Evolutionary conservation across 2,888 invertebrate species (phyloP).

Genomic region (Electrophaes corylata): DNA sequence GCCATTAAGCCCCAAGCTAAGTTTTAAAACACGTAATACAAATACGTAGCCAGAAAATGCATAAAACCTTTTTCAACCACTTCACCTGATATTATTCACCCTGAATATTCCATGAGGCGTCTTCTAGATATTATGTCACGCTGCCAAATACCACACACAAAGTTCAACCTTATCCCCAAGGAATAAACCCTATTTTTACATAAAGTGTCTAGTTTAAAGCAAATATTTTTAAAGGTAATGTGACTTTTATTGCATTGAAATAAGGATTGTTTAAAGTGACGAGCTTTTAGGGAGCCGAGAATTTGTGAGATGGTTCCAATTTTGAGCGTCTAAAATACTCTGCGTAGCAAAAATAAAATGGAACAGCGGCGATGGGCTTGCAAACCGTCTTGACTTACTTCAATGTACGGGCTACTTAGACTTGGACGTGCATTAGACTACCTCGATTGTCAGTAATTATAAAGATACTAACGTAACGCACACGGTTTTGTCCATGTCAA

Average conservation of each 20-base stretch:
- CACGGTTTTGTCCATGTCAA: too few species aligned
- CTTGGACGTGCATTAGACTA: too few species aligned
- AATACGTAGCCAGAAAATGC: slow-evolving; percentile 8
- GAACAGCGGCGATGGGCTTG: not conserved
- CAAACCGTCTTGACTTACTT: not conserved
- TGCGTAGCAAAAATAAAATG: not conserved
- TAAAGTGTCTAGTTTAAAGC: slow-evolving; percentile 22
- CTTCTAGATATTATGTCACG: slow-evolving; percentile 26
- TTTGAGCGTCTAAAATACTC: not conserved
- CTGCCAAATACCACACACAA: slow-evolving; percentile 5
- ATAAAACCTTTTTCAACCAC: slow-evolving; percentile 24
- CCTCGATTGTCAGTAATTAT: too few species aligned
- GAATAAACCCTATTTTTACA: slow-evolving; percentile 19
- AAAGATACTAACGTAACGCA: too few species aligned
- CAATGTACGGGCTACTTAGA: too few species aligned
- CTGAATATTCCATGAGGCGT: slow-evolving; percentile 38
- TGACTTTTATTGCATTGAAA: slow-evolving; percentile 36
- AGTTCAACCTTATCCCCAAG: slow-evolving; percentile 12
- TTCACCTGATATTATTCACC: slow-evolving; percentile 30
- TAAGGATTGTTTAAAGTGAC: slow-evolving; percentile 32
- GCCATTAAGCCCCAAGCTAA: too few species aligned
- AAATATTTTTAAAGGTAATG: slow-evolving; percentile 38
- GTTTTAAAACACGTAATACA: not conserved
- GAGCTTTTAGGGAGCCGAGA: slow-evolving; percentile 28
- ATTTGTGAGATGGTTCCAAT: slow-evolving; percentile 22